phyloP scores from a whole-genome alignment of 2,888 invertebrate genomes.

The Tanytarsus gracilentus region DNA sequence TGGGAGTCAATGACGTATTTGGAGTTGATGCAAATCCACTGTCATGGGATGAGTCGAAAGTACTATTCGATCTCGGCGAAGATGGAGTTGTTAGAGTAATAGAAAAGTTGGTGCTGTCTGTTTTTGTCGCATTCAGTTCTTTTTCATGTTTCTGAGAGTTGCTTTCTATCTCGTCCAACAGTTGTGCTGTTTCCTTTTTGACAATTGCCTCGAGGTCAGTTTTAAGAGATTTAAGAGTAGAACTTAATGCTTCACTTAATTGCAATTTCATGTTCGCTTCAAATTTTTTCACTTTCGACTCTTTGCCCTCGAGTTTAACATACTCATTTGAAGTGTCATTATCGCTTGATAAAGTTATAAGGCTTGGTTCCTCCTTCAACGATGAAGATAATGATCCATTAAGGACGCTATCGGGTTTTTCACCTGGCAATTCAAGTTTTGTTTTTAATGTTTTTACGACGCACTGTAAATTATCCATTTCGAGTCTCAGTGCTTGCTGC shows the following conservation, averaged over 20 bases:
- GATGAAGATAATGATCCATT: neutral
- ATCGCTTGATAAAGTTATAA: slow-evolving; percentile 22
- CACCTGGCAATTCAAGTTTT: slow-evolving; percentile 51
- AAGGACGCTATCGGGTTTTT: slow-evolving; percentile 39
- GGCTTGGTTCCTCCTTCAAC: slow-evolving; percentile 7
- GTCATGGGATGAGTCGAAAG: no score
- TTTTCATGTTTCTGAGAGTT: slow-evolving; percentile 15
- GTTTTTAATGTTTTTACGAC: slow-evolving; percentile 76
- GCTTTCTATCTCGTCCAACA: neutral
- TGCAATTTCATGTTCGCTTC: no score
- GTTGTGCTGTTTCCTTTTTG: slow-evolving; percentile 29
- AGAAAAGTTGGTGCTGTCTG: slow-evolving; percentile 29
- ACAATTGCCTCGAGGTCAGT: no score
- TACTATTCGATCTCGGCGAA: no score
- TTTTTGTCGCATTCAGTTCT: slow-evolving; percentile 22
- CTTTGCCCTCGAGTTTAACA: slow-evolving; percentile 58
- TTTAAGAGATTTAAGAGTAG: no score
- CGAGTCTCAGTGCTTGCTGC: slow-evolving; percentile 74
- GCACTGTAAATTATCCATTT: slow-evolving; percentile 82
- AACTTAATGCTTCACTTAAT: no score
- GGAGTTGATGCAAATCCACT: no score
- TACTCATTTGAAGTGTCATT: slow-evolving; percentile 42
- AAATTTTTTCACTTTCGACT: slow-evolving; percentile 45
- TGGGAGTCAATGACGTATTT: no score
- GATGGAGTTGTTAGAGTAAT: no score